phyloP scores from a whole-genome alignment of 1,140 invertebrate species.

The Antheraea pernyi region DNA sequence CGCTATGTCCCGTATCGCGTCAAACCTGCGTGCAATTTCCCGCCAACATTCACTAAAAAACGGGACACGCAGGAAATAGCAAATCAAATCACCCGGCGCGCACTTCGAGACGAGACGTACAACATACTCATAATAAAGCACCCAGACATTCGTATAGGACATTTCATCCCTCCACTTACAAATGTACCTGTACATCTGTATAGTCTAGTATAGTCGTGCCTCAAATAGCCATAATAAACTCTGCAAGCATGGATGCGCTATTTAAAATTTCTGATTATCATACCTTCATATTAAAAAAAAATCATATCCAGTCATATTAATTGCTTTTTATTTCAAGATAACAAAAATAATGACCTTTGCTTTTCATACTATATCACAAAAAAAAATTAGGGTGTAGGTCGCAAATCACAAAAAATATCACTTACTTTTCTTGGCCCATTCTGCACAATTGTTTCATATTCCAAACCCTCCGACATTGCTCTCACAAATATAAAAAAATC shows the following conservation, averaged over 20 bases:
- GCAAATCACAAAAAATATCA: conserved; percentile 30
- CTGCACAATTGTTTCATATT: conserved; percentile 79
- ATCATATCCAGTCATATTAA: neutral
- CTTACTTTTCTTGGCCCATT: conserved; percentile 80
- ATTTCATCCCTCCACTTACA: conserved; percentile 42
- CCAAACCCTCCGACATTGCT: conserved; percentile 78
- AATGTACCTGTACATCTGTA: conserved; percentile 35
- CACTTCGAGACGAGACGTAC: conserved; percentile 43
- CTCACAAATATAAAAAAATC: conserved; percentile 45
- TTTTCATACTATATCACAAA: neutral
- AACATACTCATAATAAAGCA: conserved; percentile 56
- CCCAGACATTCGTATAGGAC: conserved; percentile 68
- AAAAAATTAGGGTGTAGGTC: neutral
- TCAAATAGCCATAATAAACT: neutral
- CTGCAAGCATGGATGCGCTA: neutral
- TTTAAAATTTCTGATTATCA: neutral
- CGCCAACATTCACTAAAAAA: conserved; percentile 29
- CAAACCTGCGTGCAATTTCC: conserved; percentile 24
- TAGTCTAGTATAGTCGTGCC: neutral
- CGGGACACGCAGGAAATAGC: conserved; percentile 44
- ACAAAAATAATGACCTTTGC: neutral
- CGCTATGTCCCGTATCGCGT: conserved; percentile 3
- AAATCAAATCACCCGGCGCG: conserved; percentile 35
- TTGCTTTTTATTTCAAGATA: neutral
- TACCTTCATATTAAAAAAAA: neutral